phyloP scores from a whole-genome alignment of 2,888 invertebrate species.

The Andrena dorsata region DNA sequence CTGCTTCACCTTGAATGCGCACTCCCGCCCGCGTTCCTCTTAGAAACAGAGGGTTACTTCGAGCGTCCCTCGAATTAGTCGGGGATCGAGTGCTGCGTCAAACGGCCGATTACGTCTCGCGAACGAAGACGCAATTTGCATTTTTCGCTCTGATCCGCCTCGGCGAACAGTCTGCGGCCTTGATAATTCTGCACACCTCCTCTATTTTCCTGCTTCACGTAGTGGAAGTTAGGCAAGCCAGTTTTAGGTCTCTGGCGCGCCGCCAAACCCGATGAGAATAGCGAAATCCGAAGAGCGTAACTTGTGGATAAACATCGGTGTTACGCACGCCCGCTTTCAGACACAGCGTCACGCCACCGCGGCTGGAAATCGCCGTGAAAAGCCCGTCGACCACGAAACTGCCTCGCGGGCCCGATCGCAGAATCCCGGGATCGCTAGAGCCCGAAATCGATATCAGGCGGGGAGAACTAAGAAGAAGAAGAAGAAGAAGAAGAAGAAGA shows the following conservation, averaged over 20 bases:
- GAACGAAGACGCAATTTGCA: constrained; percentile 43
- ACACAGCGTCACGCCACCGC: background rate
- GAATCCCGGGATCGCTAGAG: no score
- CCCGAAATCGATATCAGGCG: no score
- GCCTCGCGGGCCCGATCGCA: no score
- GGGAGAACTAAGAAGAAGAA: no score
- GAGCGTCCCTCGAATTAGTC: constrained; percentile 16
- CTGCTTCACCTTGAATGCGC: no score
- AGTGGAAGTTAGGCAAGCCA: constrained; percentile 61
- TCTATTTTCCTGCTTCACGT: constrained; percentile 70
- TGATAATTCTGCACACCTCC: constrained; percentile 64
- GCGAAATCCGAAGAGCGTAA: constrained; percentile 56
- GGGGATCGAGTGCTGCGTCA: background rate
- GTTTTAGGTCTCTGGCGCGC: constrained; percentile 67
- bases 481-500: no score
- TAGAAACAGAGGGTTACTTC: background rate
- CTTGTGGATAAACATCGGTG: constrained; percentile 50
- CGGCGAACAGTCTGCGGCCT: constrained; percentile 59
- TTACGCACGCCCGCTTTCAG: constrained; percentile 4
- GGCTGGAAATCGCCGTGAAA: background rate
- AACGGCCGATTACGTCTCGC: constrained; percentile 6
- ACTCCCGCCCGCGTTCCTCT: no score
- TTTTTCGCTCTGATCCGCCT: constrained; percentile 32
- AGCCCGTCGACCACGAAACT: background rate
- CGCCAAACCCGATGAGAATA: constrained; percentile 63